A percentile compares a stretch with the other conserved stretches of the same genome.
These are phyloP conservation scores for Girardinus metallicus DNA, from an alignment of 2,797 vertebrate species.

Conservation along the genomic window DNA sequence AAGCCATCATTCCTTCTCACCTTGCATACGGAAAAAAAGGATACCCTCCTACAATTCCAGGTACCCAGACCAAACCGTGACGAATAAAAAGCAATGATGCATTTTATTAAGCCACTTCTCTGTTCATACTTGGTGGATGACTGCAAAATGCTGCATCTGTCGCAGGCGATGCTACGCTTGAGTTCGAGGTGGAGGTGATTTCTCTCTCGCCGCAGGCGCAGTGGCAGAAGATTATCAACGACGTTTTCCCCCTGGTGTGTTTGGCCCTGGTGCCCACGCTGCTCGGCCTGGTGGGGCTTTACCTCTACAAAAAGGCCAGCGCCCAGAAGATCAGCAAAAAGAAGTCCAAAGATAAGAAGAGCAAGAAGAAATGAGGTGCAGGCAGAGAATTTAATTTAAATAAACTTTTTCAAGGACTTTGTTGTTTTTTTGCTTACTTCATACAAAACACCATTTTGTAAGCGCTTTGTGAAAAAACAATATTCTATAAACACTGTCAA, in stretches of 20 bases:
- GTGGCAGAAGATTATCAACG: constrained; percentile 90
- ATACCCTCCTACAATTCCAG: constrained; percentile 93
- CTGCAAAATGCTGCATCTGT: constrained; percentile 2
- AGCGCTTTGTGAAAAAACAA: background rate
- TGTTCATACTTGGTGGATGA: too few relatives aligned
- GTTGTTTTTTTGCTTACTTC: constrained; percentile 31
- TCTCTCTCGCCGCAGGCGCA: constrained; percentile 85
- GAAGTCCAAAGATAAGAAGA: constrained; percentile 95
- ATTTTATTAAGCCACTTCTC: background rate
- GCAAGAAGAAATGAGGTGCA: constrained; percentile 92
- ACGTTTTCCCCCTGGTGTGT: constrained; percentile 88
- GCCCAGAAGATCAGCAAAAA: constrained; percentile 87
- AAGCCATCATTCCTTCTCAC: constrained; percentile 91
- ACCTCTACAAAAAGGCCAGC: constrained; percentile 92
- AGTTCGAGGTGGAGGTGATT: constrained; percentile 94
- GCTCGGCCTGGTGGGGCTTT: constrained; percentile 90
- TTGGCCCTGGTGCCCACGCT: constrained; percentile 89
- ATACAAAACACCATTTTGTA: background rate
- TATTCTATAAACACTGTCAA: background rate
- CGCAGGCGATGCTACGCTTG: constrained; percentile 87
- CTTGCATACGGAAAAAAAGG: constrained; percentile 95
- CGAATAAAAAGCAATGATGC: background rate
- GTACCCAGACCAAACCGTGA: constrained; percentile 59
- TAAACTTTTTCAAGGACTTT: constrained; percentile 65
- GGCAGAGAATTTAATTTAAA: constrained; percentile 78